Conservation (phyloP, 2,797 vertebrate species). For the Tympanoctomys barrerae region DNA sequence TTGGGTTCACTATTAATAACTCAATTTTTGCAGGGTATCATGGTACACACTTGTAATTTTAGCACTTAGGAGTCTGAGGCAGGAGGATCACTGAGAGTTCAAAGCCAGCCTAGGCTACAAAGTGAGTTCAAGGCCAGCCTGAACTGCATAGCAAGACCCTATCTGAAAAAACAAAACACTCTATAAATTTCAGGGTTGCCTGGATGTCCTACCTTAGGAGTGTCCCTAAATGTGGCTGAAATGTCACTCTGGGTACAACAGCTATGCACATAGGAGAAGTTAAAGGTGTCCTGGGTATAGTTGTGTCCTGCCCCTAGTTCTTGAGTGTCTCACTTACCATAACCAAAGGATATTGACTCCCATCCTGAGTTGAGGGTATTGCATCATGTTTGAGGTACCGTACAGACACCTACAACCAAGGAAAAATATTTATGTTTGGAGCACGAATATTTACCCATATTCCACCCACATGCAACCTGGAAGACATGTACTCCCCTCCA, state of each 20-base stretch:
- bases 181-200: not conserved
- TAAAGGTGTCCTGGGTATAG: not conserved
- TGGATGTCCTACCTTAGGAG: not conserved
- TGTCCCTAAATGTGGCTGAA: not conserved
- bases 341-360: not conserved
- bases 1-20: not conserved
- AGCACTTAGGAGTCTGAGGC: not conserved
- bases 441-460: constrained; percentile 48
- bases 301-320: no score
- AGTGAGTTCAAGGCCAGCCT: not conserved
- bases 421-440: not conserved
- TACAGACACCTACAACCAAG: not conserved
- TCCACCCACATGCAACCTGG: not conserved
- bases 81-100: not conserved
- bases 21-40: not conserved
- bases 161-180: not conserved
- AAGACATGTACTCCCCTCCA: not conserved
- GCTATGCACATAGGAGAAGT: not conserved
- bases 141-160: not conserved
- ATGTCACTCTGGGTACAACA: not conserved
- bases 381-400: not conserved
- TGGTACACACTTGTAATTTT: not conserved
- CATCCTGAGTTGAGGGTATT: not conserved
- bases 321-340: not conserved
- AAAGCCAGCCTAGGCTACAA: not conserved